Conservation (phyloP, 2,888 invertebrate species). For the Tetragnatha montana region DNA sequence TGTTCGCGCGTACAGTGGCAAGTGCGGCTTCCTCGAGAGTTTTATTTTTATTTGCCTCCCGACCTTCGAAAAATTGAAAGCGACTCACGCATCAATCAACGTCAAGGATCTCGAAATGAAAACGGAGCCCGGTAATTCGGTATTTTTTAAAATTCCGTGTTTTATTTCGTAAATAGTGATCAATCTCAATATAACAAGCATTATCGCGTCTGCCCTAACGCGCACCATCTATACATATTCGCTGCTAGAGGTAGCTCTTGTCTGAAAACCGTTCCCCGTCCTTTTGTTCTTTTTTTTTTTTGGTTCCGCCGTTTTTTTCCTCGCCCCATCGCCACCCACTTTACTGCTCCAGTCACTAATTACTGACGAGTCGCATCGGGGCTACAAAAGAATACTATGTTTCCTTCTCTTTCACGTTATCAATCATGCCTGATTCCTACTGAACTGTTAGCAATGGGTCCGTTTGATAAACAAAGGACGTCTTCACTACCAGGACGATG, state of each 20-base stretch:
- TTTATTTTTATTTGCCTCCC: neutral
- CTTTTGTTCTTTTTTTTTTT: neutral
- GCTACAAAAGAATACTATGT: conserved; percentile 59
- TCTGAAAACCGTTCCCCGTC: conserved; percentile 19
- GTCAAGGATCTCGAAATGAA: conserved; percentile 57
- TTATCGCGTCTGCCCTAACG: conserved; percentile 52
- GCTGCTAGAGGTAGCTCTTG: conserved; percentile 33
- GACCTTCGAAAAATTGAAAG: conserved; percentile 25
- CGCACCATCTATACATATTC: conserved; percentile 46
- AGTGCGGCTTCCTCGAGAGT: neutral
- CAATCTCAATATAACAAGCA: conserved; percentile 66
- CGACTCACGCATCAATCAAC: conserved; percentile 63
- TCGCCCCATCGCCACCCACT: conserved; percentile 56
- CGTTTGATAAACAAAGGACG: neutral
- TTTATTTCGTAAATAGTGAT: conserved; percentile 69
- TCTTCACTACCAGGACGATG: neutral
- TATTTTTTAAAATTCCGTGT: conserved; percentile 57
- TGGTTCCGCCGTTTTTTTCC: conserved; percentile 7
- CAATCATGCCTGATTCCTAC: conserved; percentile 50
- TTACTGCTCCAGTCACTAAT: conserved; percentile 48
- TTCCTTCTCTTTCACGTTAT: conserved; percentile 37
- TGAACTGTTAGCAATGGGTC: conserved; percentile 29
- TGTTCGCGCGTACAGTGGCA: neutral
- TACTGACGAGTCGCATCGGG: conserved; percentile 19
- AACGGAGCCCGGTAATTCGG: conserved; percentile 59